Conservation (phyloP, 1,140 invertebrate species). For the Eulimnadia texana region DNA sequence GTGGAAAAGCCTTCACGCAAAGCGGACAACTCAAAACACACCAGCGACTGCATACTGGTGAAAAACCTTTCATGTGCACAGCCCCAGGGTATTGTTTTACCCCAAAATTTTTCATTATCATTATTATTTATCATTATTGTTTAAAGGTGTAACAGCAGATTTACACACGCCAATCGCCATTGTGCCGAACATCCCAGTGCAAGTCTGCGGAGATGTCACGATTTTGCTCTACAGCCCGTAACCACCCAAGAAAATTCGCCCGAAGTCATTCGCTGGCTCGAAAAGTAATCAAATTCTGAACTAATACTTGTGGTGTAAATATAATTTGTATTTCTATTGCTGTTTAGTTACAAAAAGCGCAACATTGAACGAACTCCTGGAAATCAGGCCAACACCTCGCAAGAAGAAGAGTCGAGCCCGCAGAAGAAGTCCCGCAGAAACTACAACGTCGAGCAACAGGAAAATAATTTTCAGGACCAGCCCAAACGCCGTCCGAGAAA, state of each 20-base stretch:
- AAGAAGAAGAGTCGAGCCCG: not conserved
- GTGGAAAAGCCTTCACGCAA: constrained; percentile 60
- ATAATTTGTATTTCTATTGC: not conserved
- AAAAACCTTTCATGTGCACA: constrained; percentile 64
- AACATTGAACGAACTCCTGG: constrained; percentile 5
- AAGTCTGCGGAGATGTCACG: constrained; percentile 37
- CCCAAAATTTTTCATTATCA: not conserved
- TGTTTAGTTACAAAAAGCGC: constrained; percentile 9
- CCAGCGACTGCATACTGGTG: constrained; percentile 63
- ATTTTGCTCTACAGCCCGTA: constrained; percentile 36
- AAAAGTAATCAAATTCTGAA: constrained; percentile 30
- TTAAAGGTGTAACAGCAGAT: constrained; percentile 42
- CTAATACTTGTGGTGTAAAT: not conserved
- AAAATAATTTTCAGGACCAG: constrained; percentile 4
- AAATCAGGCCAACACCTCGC: not conserved
- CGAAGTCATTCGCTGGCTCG: constrained; percentile 40
- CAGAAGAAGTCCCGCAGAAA: not conserved
- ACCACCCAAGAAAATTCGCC: constrained; percentile 34
- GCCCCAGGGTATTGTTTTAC: constrained; percentile 38
- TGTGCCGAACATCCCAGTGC: constrained; percentile 49
- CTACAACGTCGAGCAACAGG: constrained; percentile 5
- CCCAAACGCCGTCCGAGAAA: not conserved
- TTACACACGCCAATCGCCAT: constrained; percentile 67
- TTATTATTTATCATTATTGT: constrained; percentile 12
- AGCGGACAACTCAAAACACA: constrained; percentile 72